Base-by-base conservation (phyloP, 1,140 invertebrate species). In the Helicoverpa zea region DNA sequence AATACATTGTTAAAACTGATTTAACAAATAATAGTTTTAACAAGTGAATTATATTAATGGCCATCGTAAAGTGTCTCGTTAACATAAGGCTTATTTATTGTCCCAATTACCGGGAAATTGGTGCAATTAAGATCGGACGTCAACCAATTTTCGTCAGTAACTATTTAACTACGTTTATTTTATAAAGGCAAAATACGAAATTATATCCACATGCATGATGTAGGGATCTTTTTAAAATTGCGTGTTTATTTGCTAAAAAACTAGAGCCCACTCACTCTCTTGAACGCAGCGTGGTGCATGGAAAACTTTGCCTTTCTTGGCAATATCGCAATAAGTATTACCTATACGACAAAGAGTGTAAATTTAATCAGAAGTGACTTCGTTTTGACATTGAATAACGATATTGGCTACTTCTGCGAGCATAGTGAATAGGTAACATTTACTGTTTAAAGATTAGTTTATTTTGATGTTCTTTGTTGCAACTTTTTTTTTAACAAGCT, bases 271-370 rank as follows among this genome's bases (percentile, higher is more conserved):
- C 75, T 87, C 86, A 79, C 63, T 58, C 64, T 43, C 61, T 74
- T 75, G 64, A 81, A 76, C 79, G 84, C 59, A 79, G 64, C 72
- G 81, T 85, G 85, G 81, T 83, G 85, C 87, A 89, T 86, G 85
- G 85, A 87, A 89, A 92, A 92, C 84, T 92, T 93, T 86, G 84
- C 89, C 89, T 89, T 88, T 90, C 88, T 93, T 84, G 80, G 85
- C 83, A 87, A 92, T 90, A 93, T 90, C 83, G 88, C 86, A 86
- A 90, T 91, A 91, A 89, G 84, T 89, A 86, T 86, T 82, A 76
- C 77, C 78, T 81, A 61, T 79, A 81, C 14, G 13, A 7, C 80
- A 81, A 23, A 81, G 80, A 81, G 5, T 74, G 3, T 47, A 23
- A 49, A 74, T 30, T 54, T n/a, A 12, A 35, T 35, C 16, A 73